phyloP scores from a whole-genome alignment of 2,888 invertebrate species.

The Gryllus longicercus region DNA sequence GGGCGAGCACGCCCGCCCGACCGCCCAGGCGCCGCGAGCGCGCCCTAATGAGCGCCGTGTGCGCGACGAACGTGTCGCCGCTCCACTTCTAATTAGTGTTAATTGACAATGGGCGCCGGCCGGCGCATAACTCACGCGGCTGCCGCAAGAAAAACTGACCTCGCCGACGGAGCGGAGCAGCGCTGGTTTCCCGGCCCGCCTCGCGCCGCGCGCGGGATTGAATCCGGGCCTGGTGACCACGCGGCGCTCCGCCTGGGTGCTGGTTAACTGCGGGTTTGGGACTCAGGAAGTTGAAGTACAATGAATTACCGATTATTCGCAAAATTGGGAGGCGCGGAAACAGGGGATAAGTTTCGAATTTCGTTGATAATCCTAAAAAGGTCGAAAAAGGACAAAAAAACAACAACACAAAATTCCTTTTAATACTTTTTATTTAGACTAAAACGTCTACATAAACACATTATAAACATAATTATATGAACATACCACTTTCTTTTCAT shows the following conservation, averaged over 20 bases:
- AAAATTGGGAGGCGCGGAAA: too few species aligned
- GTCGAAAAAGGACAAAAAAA: too few species aligned
- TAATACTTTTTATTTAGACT: too few species aligned
- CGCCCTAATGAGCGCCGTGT: background rate
- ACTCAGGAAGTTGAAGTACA: too few species aligned
- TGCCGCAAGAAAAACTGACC: background rate
- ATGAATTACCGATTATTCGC: too few species aligned
- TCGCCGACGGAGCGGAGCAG: background rate
- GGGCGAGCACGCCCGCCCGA: background rate
- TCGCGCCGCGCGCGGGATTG: background rate
- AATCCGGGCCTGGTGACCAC: background rate
- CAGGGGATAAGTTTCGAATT: too few species aligned
- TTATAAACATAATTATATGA: too few species aligned
- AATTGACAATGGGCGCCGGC: background rate
- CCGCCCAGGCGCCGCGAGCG: background rate
- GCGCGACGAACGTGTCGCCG: conserved; percentile 17
- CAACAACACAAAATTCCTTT: too few species aligned
- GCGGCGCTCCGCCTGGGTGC: background rate
- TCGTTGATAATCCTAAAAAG: too few species aligned
- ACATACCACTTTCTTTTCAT: too few species aligned
- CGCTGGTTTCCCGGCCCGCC: background rate
- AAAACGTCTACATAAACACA: too few species aligned
- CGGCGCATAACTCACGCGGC: background rate
- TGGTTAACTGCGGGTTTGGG: too few species aligned
- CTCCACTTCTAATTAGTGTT: conserved; percentile 4